Evolutionary conservation across 2,113 vertebrate genomes (phyloP), one percentile per base, ranked within the genome.

Genomic region (Platichthys flesus): DNA sequence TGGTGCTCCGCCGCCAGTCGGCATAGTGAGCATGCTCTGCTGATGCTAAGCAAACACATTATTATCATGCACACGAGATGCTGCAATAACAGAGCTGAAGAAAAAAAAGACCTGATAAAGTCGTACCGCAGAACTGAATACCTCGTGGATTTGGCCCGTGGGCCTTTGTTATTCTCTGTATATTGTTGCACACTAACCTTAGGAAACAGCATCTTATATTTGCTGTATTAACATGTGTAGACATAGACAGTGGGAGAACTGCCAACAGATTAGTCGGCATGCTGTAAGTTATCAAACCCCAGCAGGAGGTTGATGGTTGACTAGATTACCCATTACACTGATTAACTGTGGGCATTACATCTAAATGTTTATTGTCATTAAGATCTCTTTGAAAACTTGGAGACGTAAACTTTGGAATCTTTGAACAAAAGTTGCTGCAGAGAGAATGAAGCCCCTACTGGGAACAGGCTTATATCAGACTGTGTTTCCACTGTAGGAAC

Each of bases 11-110:
- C 51, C 49, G 74, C 65, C 37, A 26, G 58, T 69, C 52, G 8
- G 67, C 71, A 67, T 62, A 67, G 51, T 21, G 18, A 42, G 78
- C 54, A 52, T 12, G 16, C 79, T 42, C 40, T 40, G 58, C 65
- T 57, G 74, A 74, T 49, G 71, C 68, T 63, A 56, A 67, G 67
- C 65, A 70, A 71, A 78, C 70, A 71, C 60, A 45, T 65, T 67
- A 59, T 56, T 23, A 70, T 45, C 58, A 35, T 18, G 20, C 72
- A n/a, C 37, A 40, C 28, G 21, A 66, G 67, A 69, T 28, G 28
- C 55, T 59, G 61, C 23, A 61, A 24, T 42, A 54, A 26, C 37
- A 58, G 60, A 78, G 40, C 28, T 8, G n/a, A 35, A 60, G 24
- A n/a, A 67, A 68, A 42, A 12, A 45, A 3, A 4, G 10, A 31